Conservation (phyloP, 2,888 invertebrate species). For the Drosophila rubida region DNA sequence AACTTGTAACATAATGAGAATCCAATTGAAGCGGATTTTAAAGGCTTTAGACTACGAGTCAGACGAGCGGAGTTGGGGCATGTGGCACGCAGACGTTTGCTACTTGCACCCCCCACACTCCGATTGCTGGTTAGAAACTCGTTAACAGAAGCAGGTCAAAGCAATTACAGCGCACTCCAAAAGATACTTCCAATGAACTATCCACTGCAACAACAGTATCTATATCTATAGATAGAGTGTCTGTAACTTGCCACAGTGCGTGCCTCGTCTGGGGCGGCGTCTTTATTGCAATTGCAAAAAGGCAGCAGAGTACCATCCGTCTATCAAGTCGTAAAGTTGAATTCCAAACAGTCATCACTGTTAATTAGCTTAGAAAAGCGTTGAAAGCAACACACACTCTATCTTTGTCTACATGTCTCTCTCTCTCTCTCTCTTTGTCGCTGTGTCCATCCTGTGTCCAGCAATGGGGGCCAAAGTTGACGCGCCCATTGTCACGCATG, state of each 20-base stretch:
- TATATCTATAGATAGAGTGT: constrained; percentile 20
- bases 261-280: constrained; percentile 16
- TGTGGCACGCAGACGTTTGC: constrained; percentile 22
- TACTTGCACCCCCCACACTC: neutral
- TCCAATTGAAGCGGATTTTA: constrained; percentile 79
- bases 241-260: constrained; percentile 16
- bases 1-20: constrained; percentile 41
- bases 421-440: neutral
- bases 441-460: constrained; percentile 22
- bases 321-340: constrained; percentile 21
- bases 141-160: constrained; percentile 75
- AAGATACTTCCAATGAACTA: constrained; percentile 27
- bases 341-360: constrained; percentile 47
- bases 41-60: constrained; percentile 56
- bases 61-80: constrained; percentile 2
- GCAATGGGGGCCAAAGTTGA: constrained; percentile 47
- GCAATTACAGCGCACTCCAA: constrained; percentile 68
- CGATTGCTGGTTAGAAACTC: constrained; percentile 22
- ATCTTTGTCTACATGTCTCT: neutral
- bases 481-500: constrained; percentile 62
- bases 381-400: constrained; percentile 21
- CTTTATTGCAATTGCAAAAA: constrained; percentile 45
- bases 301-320: constrained; percentile 1
- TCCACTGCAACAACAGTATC: constrained; percentile 22
- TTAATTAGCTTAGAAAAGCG: constrained; percentile 71